phyloP scores from a whole-genome alignment of 2,888 invertebrate species.

The Nyleta sp. region DNA sequence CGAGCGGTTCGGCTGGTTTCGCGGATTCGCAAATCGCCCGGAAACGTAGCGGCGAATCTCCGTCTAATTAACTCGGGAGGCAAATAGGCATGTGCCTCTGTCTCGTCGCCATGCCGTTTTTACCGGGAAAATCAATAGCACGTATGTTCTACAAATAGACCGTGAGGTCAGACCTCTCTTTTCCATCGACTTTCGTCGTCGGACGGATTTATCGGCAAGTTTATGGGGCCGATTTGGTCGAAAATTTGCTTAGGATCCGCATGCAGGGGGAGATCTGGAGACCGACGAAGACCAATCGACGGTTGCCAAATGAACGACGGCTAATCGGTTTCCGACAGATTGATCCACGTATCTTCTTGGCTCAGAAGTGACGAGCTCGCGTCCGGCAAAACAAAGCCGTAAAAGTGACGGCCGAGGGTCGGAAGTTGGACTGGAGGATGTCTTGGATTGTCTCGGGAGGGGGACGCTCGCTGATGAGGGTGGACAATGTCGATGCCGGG shows the following conservation, averaged over 20 bases:
- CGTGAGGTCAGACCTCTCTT: not conserved
- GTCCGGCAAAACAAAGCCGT: constrained; percentile 50
- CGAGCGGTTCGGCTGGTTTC: no score
- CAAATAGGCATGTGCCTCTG: not conserved
- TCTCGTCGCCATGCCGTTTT: constrained; percentile 11
- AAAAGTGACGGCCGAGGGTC: constrained; percentile 62
- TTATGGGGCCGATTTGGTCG: not conserved
- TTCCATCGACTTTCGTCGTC: constrained; percentile 13
- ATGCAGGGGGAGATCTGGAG: no score
- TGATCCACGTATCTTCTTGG: constrained; percentile 44
- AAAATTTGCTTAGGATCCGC: not conserved
- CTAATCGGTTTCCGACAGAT: constrained; percentile 47
- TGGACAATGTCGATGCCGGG: constrained; percentile 79
- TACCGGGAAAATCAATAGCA: constrained; percentile 32
- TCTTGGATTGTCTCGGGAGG: constrained; percentile 49
- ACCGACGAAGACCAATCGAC: not conserved
- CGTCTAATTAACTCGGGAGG: constrained; percentile 5
- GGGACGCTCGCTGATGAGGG: constrained; percentile 68
- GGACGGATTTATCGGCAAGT: constrained; percentile 8
- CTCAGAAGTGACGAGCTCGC: constrained; percentile 37
- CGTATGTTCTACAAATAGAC: constrained; percentile 40
- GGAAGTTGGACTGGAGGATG: constrained; percentile 67
- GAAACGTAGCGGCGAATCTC: no score
- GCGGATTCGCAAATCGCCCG: not conserved
- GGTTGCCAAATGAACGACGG: not conserved